Evolutionary conservation across 2,113 vertebrate genomes (phyloP), one percentile per base, ranked within the genome.

Genomic region (Protobothrops flavoviridis): DNA sequence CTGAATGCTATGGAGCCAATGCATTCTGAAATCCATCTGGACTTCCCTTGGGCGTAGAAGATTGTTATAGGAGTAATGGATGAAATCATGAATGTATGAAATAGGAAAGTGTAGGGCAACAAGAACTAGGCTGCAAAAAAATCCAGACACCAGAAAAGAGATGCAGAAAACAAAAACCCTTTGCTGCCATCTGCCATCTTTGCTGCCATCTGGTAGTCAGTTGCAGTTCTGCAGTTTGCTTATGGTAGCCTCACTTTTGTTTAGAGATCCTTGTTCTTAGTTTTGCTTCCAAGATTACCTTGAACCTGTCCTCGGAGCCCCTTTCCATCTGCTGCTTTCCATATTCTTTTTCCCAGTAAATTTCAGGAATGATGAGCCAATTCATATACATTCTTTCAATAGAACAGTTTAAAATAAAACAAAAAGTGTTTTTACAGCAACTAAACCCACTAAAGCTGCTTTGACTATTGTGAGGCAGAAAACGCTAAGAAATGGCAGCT

Each of bases 401-500:
- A 95, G 92, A 90, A 97, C 88, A 43, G 87, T 96, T 96, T 93
- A 96, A 97, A 97, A 96, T 94, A 97, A 96, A 81, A 89, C 57
- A 56, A 10, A 96, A 97, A 96, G 92, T 92, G 88, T 93, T 94
- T 55, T 93, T 55, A 1, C 95, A 95, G 96, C 92, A 61, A 93
- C 96, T 96, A 96, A 50, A 53, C 95, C 92, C 94, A 93, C 81
- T 94, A 97, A 95, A 93, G 88, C 94, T 90, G 92, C 15, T 39
- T 94, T 97, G 94, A 96, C 92, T 95, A 95, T 96, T 96, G 94
- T 96, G 93, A 95, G 90, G 94, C 94, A 96, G 93, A 96, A 96
- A 96, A 96, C 97, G 91, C 93, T 97, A 97, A 94, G 93, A 97
- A 97, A 97, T 50, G 5, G 96, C 95, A 97, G 96, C 94, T 96